Evolutionary conservation across 2,888 invertebrate species (phyloP).

Genomic region (Aplocera efformata): DNA sequence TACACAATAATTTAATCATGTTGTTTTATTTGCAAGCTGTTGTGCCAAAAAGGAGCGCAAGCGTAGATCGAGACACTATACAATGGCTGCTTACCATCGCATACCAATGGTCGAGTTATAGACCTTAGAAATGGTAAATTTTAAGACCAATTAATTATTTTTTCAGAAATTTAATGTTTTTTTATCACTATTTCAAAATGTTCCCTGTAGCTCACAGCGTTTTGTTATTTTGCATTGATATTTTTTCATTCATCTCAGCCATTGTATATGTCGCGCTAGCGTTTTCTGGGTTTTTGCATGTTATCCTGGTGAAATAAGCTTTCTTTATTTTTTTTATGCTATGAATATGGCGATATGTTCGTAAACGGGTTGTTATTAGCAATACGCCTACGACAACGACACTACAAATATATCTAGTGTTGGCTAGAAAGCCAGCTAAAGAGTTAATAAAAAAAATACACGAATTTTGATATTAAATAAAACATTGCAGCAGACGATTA

Average conservation of each 20-base stretch:
- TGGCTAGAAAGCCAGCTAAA: too few species aligned
- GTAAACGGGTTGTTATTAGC: too few species aligned
- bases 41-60: conserved; percentile 55
- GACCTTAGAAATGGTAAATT: conserved; percentile 54
- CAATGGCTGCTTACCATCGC: conserved; percentile 62
- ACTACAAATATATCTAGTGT: too few species aligned
- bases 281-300: conserved; percentile 34
- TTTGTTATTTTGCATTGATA: conserved; percentile 7
- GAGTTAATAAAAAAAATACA: too few species aligned
- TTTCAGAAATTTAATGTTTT: neutral
- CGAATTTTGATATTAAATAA: too few species aligned
- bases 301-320: conserved; percentile 41
- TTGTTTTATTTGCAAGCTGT: conserved; percentile 71
- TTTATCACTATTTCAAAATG: neutral
- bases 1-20: conserved; percentile 13
- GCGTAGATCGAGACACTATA: conserved; percentile 62
- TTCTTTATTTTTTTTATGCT: conserved; percentile 3
- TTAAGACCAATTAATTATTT: conserved; percentile 24
- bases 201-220: conserved; percentile 7
- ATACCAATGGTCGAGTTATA: conserved; percentile 61
- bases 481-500: too few species aligned
- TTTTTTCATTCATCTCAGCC: conserved; percentile 35
- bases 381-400: too few species aligned
- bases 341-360: too few species aligned
- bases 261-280: conserved; percentile 54